These are phyloP conservation scores for Vulpes lagopus DNA, from an alignment of 2,113 vertebrate genomes.

Conservation along the genomic window DNA sequence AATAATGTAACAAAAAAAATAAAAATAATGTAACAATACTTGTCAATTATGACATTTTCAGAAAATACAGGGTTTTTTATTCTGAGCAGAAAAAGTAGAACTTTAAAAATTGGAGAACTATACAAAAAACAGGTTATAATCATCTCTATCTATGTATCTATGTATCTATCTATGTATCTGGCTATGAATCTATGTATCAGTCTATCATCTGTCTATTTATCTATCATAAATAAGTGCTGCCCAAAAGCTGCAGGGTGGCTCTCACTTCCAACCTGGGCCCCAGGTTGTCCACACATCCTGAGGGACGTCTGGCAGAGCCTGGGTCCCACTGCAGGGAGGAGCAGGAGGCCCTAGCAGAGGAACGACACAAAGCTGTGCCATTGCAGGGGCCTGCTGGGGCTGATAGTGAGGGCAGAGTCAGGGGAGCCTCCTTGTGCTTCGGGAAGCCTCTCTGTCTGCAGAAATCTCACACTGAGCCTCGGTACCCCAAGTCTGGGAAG, in stretches of 20 bases:
- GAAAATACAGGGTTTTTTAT: background rate
- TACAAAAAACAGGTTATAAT: constrained; percentile 12
- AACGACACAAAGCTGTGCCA: background rate
- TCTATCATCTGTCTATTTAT: background rate
- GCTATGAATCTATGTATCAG: background rate
- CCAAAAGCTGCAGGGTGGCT: background rate
- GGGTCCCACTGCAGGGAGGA: background rate
- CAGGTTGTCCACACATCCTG: background rate
- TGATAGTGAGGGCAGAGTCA: background rate
- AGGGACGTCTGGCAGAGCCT: background rate
- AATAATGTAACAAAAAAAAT: background rate
- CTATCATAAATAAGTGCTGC: background rate
- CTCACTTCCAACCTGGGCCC: background rate
- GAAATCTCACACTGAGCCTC: background rate
- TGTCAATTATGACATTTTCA: constrained; percentile 21
- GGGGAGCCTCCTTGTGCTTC: background rate
- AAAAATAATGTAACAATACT: background rate
- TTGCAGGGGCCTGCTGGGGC: background rate
- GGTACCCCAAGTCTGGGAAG: constrained; percentile 32
- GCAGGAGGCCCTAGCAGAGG: background rate
- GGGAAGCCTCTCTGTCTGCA: background rate
- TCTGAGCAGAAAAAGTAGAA: constrained; percentile 40
- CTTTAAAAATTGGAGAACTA: background rate
- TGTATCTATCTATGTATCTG: background rate
- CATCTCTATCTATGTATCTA: background rate